Base-by-base conservation (phyloP, 2,797 vertebrate genomes). In the Aphelocoma californica region DNA sequence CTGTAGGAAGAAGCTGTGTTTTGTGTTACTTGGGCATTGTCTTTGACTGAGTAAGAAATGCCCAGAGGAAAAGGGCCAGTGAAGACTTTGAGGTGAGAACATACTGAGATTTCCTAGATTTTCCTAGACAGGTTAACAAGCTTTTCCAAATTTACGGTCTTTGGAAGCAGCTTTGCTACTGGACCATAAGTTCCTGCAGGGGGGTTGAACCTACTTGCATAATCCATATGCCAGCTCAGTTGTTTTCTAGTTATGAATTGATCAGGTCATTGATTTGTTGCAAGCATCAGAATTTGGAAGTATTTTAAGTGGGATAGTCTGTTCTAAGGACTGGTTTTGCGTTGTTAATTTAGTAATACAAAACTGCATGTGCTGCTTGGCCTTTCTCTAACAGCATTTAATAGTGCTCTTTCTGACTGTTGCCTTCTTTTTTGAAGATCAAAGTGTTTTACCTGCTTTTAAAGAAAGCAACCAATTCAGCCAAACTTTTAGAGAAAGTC, bases 71-170 rank as follows among this genome's bases (percentile, higher is more conserved):
- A 80, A 80, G 12, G 13, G 17, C 18, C 15, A 32, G 53, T 11
- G 17, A 17, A 81, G 58, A 31, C 73, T 60, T 47, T 13, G n/a
- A 60, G 58, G 34, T 0, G 0, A 32, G 38, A 81, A 25, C 0
- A 1, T 34, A 11, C 53, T 79, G 53, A 53, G 42, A 48, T 75
- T 84, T 92, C 80, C 65, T 53, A 48, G 40, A 51, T 75, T 79
- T 92, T 80, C 62, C 65, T 82, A 45, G 44, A 28, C 19, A 29
- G 21, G 32, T 45, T 73, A 77, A 44, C 13, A 54, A 81, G 24
- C 19, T 72, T 40, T 65, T 81, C 67, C 47, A 61, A 34, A 8
- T 40, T 20, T 16, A 14, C 10, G 21, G 15, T 58, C 62, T 90
- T 60, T 72, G 69, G 90, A 81, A 72, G 44, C 69, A 88, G 32